Evolutionary conservation across 2,888 invertebrate species (phyloP).

Genomic region (Neoscelio sp.): DNA sequence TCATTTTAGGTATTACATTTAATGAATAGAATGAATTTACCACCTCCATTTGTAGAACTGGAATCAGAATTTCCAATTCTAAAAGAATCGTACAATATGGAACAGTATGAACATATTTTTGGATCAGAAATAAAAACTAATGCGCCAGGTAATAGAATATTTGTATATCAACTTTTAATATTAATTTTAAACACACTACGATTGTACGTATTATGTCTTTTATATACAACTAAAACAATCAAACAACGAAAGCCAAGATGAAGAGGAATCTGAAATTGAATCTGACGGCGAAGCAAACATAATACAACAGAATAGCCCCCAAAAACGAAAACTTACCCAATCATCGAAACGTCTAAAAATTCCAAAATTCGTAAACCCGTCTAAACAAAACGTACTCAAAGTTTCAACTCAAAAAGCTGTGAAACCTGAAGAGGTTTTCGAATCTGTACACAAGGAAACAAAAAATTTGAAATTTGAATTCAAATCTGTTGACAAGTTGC

Average conservation of each 20-base stretch:
- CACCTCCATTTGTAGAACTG: constrained; percentile 90
- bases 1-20: constrained; percentile 90
- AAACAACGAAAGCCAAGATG: too few relatives aligned
- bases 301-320: constrained; percentile 82
- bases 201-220: too few relatives aligned
- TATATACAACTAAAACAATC: too few relatives aligned
- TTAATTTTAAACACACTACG: too few relatives aligned
- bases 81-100: constrained; percentile 77
- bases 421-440: constrained; percentile 85
- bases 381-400: constrained; percentile 80
- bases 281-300: constrained; percentile 84
- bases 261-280: constrained; percentile 87
- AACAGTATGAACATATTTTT: constrained; percentile 79
- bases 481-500: constrained; percentile 81
- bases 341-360: constrained; percentile 84
- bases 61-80: constrained; percentile 81
- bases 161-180: too few relatives aligned
- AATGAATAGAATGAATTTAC: constrained; percentile 97
- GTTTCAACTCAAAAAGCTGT: constrained; percentile 75
- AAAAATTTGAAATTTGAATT: constrained; percentile 84
- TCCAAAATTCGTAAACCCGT: constrained; percentile 84
- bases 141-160: constrained; percentile 1
- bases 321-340: constrained; percentile 83
- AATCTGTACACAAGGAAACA: constrained; percentile 82
- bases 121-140: constrained; percentile 35